These are phyloP conservation scores for Lithophane socia DNA, from an alignment of 2,888 invertebrate species.

Conservation along the genomic window DNA sequence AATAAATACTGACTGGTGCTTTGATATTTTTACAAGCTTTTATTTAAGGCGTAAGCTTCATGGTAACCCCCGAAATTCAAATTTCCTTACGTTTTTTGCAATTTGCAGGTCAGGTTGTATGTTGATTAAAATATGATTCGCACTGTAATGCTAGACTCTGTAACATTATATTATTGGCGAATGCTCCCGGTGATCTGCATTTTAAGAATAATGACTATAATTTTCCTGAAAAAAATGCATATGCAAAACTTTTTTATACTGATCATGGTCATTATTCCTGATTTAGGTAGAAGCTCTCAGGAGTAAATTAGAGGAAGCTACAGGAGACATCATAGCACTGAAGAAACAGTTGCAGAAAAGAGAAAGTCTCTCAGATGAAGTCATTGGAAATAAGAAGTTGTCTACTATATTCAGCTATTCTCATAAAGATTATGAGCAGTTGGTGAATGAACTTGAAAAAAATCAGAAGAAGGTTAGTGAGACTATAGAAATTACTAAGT, in stretches of 20 bases:
- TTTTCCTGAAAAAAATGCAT: too few species aligned
- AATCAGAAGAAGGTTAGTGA: slow-evolving; percentile 90
- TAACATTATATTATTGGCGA: too few species aligned
- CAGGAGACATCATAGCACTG: slow-evolving; percentile 93
- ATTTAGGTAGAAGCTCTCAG: slow-evolving; percentile 92
- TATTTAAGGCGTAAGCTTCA: too few species aligned
- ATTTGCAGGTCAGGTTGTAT: too few species aligned
- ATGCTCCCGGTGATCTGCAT: too few species aligned
- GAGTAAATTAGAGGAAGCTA: slow-evolving; percentile 93
- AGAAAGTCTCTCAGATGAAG: slow-evolving; percentile 69
- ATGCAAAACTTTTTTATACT: background rate
- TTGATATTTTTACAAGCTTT: background rate
- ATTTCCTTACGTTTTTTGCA: too few species aligned
- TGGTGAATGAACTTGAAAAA: slow-evolving; percentile 92
- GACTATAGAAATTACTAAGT: background rate
- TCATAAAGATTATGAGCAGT: slow-evolving; percentile 91
- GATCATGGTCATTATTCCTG: background rate
- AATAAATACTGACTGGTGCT: background rate
- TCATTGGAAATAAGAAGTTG: slow-evolving; percentile 66
- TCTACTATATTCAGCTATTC: slow-evolving; percentile 69
- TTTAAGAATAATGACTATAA: too few species aligned
- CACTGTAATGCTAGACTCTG: too few species aligned
- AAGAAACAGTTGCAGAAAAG: slow-evolving; percentile 86
- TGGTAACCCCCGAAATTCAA: too few species aligned
- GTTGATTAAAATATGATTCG: too few species aligned